These are phyloP conservation scores for Etia nguti DNA, from an alignment of 2,113 vertebrate species.

Conservation along the genomic window DNA sequence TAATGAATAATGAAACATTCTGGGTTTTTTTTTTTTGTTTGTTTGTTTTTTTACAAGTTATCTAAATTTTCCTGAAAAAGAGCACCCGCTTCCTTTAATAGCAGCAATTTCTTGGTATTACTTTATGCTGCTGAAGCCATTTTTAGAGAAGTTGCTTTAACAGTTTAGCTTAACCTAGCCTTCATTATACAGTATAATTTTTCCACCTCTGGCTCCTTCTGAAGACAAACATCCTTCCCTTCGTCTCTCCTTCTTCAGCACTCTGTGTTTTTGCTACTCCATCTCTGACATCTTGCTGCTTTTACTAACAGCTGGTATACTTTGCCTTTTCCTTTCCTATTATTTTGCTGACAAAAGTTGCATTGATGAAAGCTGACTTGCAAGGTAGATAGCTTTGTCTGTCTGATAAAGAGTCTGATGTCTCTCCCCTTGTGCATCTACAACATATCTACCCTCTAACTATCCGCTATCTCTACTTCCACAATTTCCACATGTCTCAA, in stretches of 20 bases:
- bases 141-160: background rate
- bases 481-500: conserved; percentile 18
- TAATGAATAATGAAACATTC: background rate
- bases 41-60: background rate
- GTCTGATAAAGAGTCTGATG: conserved; percentile 85
- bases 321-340: conserved; percentile 88
- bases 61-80: background rate
- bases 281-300: conserved; percentile 83
- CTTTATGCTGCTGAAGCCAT: background rate
- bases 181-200: conserved; percentile 65
- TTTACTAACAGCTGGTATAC: conserved; percentile 93
- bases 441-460: conserved; percentile 22
- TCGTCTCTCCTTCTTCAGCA: background rate
- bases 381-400: conserved; percentile 95
- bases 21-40: background rate
- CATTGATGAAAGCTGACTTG: conserved; percentile 99
- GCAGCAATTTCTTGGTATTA: background rate
- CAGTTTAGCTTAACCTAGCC: background rate
- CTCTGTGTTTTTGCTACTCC: conserved; percentile 56
- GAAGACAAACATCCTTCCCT: background rate
- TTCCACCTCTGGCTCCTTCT: conserved; percentile 68
- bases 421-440: conserved; percentile 48
- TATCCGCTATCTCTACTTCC: background rate
- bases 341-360: conserved; percentile 94
- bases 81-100: background rate